A percentile compares a stretch with the other conserved stretches of the same genome.
Conservation (phyloP, 2,113 vertebrate genomes). For the Hemiprocne comata region DNA sequence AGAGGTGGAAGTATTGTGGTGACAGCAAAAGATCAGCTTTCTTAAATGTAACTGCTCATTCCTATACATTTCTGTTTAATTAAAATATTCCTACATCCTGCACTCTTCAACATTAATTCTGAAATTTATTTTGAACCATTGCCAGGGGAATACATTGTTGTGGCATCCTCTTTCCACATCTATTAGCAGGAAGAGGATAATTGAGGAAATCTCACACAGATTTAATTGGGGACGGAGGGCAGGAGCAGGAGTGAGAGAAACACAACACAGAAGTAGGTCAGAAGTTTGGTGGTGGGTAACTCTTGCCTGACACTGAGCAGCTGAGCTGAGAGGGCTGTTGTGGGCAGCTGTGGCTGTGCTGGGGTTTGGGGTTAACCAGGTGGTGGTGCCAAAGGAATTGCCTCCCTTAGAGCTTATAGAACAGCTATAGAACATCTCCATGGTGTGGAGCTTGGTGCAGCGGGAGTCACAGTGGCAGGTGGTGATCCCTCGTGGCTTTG, state of each 20-base stretch:
- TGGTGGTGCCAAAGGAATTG: background rate
- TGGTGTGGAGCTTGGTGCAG: background rate
- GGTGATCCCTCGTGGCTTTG: background rate
- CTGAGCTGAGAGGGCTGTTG: background rate
- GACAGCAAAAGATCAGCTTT: slow-evolving; percentile 19
- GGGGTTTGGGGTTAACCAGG: background rate
- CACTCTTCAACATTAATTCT: slow-evolving; percentile 9
- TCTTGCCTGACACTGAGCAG: background rate
- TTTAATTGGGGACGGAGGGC: slow-evolving; percentile 66
- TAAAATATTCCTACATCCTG: slow-evolving; percentile 35
- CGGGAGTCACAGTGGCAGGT: fast-evolving
- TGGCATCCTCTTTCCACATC: slow-evolving; percentile 58
- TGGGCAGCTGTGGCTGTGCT: background rate
- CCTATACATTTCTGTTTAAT: slow-evolving; percentile 33
- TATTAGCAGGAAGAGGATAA: slow-evolving; percentile 64
- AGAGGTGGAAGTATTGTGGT: slow-evolving; percentile 19
- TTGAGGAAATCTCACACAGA: slow-evolving; percentile 58
- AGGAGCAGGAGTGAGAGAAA: background rate
- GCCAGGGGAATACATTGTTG: slow-evolving; percentile 61
- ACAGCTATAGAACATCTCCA: too few species aligned
- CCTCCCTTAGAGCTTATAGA: background rate
- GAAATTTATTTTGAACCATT: slow-evolving; percentile 49
- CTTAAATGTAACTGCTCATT: background rate
- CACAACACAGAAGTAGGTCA: slow-evolving; percentile 6
- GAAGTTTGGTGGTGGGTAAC: background rate